Conservation (phyloP, 1,140 invertebrate species). For the Micrasema minimum region DNA sequence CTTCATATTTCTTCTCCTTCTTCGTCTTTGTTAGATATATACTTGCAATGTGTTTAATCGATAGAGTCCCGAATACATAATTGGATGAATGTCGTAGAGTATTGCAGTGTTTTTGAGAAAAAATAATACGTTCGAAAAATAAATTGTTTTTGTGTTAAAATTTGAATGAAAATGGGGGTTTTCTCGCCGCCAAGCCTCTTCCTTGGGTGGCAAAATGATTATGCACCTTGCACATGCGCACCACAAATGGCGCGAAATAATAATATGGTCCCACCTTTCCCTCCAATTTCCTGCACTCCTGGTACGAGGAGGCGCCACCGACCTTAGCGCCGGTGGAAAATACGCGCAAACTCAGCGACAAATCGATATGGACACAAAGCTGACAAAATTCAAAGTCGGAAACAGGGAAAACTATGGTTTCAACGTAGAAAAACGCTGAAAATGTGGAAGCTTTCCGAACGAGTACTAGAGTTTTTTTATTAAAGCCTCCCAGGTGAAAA, state of each 20-base stretch:
- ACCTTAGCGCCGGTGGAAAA: slow-evolving; percentile 11
- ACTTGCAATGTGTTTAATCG: too few species aligned
- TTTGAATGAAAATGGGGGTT: too few species aligned
- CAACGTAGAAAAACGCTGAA: not conserved
- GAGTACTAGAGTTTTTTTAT: not conserved
- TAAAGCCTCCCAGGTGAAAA: not conserved
- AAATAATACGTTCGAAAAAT: not conserved
- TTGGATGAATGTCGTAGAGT: not conserved
- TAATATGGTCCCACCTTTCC: not conserved
- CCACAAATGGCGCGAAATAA: not conserved
- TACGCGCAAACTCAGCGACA: slow-evolving; percentile 5
- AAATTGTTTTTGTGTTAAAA: too few species aligned
- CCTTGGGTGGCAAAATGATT: not conserved
- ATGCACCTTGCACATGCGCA: slow-evolving; percentile 18
- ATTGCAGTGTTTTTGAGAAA: not conserved
- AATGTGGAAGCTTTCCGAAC: not conserved
- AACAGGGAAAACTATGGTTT: not conserved
- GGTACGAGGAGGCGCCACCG: slow-evolving; percentile 5
- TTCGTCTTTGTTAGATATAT: too few species aligned
- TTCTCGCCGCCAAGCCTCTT: too few species aligned
- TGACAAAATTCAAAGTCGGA: not conserved
- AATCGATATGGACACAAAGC: not conserved
- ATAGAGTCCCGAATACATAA: too few species aligned
- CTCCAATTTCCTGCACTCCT: slow-evolving; percentile 25
- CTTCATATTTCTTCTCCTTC: too few species aligned